These are phyloP conservation scores for Alcis repandata DNA, from an alignment of 2,888 invertebrate species.

Conservation along the genomic window DNA sequence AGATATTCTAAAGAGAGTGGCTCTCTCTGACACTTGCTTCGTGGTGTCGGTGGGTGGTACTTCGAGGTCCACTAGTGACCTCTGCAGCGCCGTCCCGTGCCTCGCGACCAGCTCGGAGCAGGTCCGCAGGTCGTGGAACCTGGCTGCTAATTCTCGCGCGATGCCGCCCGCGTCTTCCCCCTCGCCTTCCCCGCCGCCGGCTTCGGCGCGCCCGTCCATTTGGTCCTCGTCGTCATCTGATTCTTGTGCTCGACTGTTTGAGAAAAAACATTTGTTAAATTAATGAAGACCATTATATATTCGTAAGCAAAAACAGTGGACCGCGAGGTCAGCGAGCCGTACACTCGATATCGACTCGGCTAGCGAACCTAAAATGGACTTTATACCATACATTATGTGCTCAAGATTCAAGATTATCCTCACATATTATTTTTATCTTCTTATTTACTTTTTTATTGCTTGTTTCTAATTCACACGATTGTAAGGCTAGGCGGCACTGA, in stretches of 20 bases:
- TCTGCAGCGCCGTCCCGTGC: constrained; percentile 94
- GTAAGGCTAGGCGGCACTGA: no score
- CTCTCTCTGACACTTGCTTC: constrained; percentile 96
- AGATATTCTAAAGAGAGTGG: constrained; percentile 97
- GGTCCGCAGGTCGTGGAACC: constrained; percentile 96
- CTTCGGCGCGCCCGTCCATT: constrained; percentile 77
- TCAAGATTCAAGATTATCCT: no score
- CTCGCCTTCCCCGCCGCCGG: constrained; percentile 84
- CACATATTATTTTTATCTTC: no score
- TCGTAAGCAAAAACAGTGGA: no score
- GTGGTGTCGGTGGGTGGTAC: constrained; percentile 91
- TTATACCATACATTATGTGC: no score
- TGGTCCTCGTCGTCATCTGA: constrained; percentile 92
- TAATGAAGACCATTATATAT: no score
- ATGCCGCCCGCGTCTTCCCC: constrained; percentile 87
- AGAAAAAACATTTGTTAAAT: no score
- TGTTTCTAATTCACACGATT: no score
- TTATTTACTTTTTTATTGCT: no score
- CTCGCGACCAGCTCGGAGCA: constrained; percentile 96
- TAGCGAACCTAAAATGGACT: no score
- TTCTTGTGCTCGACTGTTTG: constrained; percentile 88
- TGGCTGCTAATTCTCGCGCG: constrained; percentile 89
- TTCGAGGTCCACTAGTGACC: constrained; percentile 92
- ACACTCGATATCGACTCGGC: no score
- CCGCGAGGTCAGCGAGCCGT: no score